Conservation (phyloP, 2,113 vertebrate genomes). For the Malurus elegans region DNA sequence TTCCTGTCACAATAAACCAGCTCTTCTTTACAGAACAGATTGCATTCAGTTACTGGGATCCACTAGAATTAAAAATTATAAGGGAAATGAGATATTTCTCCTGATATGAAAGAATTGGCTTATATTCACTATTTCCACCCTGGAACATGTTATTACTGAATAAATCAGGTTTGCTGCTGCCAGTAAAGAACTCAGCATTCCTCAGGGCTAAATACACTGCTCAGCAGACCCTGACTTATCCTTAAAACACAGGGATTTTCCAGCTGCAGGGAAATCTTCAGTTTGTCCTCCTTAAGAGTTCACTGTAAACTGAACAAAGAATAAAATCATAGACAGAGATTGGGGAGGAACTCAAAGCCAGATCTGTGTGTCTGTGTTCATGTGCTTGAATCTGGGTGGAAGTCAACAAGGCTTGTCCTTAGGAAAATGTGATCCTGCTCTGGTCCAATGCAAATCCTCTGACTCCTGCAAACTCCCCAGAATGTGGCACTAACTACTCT, state of each 20-base stretch:
- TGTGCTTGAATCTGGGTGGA: fast-evolving
- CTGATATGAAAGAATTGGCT: not conserved
- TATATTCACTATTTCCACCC: not conserved
- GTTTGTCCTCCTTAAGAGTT: not conserved
- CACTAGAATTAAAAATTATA: not conserved
- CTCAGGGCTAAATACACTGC: not conserved
- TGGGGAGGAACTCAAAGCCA: not conserved
- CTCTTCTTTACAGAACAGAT: not conserved
- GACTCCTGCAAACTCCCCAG: not conserved
- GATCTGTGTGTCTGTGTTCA: not conserved
- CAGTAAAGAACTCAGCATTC: not conserved
- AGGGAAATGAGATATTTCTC: not conserved
- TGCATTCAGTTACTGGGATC: not conserved
- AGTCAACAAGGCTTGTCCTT: fast-evolving
- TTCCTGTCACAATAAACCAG: not conserved
- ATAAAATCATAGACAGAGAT: not conserved
- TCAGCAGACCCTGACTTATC: not conserved
- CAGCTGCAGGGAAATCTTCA: not conserved
- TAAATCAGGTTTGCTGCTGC: not conserved
- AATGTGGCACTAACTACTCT: not conserved
- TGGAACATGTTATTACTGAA: not conserved
- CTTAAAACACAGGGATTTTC: not conserved
- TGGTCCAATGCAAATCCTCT: not conserved
- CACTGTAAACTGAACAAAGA: not conserved
- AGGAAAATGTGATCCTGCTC: not conserved